Percentiles rank a stretch among this genome's conserved stretches.
These are phyloP conservation scores for Noctua fimbriata DNA, from an alignment of 2,888 invertebrate genomes.

Conservation along the genomic window DNA sequence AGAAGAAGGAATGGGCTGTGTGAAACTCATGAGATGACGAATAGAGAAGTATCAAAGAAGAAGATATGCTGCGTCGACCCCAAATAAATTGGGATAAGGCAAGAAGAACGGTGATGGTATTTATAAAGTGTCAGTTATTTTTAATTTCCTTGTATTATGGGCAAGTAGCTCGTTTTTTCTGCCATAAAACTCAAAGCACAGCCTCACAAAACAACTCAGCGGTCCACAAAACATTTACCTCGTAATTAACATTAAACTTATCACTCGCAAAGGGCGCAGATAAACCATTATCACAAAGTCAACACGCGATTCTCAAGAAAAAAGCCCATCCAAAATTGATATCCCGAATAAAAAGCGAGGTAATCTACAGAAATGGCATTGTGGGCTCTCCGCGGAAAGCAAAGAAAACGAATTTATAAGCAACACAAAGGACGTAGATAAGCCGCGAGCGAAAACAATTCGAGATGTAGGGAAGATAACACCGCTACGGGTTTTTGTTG, in stretches of 20 bases:
- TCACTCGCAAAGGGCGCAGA: slow-evolving; percentile 50
- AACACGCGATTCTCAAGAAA: slow-evolving; percentile 63
- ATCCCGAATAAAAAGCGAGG: slow-evolving; percentile 67
- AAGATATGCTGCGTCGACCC: neutral
- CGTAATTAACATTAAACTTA: slow-evolving; percentile 60
- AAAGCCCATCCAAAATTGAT: slow-evolving; percentile 69
- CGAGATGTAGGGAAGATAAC: slow-evolving; percentile 73
- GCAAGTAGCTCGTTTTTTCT: slow-evolving; percentile 6
- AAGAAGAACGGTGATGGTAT: neutral
- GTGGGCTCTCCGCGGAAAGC: slow-evolving; percentile 66
- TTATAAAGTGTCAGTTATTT: neutral
- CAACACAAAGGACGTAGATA: slow-evolving; percentile 75
- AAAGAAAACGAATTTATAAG: slow-evolving; percentile 76
- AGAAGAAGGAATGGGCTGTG: neutral
- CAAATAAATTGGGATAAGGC: neutral
- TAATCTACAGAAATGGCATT: slow-evolving; percentile 69
- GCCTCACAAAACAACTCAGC: slow-evolving; percentile 36
- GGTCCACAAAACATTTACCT: slow-evolving; percentile 58
- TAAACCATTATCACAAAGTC: slow-evolving; percentile 65
- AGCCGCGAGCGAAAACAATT: slow-evolving; percentile 77
- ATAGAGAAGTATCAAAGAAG: neutral
- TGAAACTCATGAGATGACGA: neutral
- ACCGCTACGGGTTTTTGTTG: slow-evolving; percentile 69
- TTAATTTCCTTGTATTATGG: neutral
- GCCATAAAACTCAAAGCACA: slow-evolving; percentile 21